A percentile compares a stretch with the other conserved stretches of the same genome.
phyloP scores from a whole-genome alignment of 2,888 invertebrate genomes.

The Mythimna impura region DNA sequence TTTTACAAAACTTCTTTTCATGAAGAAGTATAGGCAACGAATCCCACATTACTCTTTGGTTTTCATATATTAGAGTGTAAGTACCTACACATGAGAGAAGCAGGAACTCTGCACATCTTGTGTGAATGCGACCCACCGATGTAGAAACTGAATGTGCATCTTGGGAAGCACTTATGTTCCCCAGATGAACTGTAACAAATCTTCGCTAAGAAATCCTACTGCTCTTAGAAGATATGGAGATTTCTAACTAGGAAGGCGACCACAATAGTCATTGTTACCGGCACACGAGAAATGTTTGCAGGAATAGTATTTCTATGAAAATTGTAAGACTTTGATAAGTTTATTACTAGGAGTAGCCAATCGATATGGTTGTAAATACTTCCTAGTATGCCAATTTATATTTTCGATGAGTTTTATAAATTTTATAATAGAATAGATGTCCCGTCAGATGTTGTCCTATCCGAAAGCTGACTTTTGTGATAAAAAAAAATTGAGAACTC shows the following conservation, averaged over 20 bases:
- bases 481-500: too few relatives aligned
- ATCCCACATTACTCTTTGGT: conserved; percentile 17
- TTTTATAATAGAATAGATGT: too few relatives aligned
- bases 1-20: conserved; percentile 6
- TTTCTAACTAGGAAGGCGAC: conserved; percentile 28
- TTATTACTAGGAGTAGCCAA: neutral
- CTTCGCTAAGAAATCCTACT: conserved; percentile 53
- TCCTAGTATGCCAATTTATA: neutral
- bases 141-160: conserved; percentile 53
- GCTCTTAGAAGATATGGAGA: conserved; percentile 45
- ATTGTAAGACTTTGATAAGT: conserved; percentile 14
- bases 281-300: conserved; percentile 6
- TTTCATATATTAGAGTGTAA: conserved; percentile 31
- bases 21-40: conserved; percentile 11
- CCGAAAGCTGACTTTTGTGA: too few relatives aligned
- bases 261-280: conserved; percentile 28
- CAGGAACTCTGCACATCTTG: conserved; percentile 15
- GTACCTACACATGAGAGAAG: conserved; percentile 12
- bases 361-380: neutral
- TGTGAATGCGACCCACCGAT: conserved; percentile 41
- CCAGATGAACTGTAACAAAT: conserved; percentile 58
- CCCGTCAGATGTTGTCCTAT: too few relatives aligned
- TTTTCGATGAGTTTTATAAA: neutral
- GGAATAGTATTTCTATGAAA: conserved; percentile 7
- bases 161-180: conserved; percentile 57